Percentiles rank a stretch among this genome's conserved stretches.
Evolutionary conservation across 2,797 vertebrate species (phyloP).

Genomic region (Chiroxiphia lanceolata): DNA sequence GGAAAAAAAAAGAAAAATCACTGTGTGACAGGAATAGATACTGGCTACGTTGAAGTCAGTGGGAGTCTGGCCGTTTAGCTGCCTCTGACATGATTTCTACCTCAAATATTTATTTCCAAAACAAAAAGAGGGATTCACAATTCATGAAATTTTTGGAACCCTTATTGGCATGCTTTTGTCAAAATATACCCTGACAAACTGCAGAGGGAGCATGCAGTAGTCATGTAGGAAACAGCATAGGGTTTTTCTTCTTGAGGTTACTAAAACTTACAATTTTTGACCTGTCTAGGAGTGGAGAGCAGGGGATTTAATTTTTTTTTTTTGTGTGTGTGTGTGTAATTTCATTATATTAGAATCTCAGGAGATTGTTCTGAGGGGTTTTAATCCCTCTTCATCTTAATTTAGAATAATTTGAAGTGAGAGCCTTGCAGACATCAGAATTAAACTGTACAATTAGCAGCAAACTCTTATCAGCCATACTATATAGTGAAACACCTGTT

Average conservation of each 20-base stretch:
- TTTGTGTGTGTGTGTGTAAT: not conserved
- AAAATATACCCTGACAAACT: not conserved
- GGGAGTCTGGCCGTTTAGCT: not conserved
- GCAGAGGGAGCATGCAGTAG: not conserved
- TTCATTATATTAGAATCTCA: not conserved
- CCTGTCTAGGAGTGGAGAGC: not conserved
- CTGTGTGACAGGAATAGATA: not conserved
- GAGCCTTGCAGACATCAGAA: not conserved
- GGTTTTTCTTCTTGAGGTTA: not conserved
- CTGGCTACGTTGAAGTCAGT: not conserved
- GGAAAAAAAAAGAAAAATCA: not conserved
- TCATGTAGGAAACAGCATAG: not conserved
- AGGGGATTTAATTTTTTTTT: not conserved
- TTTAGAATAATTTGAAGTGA: not conserved
- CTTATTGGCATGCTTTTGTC: not conserved
- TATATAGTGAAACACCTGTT: not conserved
- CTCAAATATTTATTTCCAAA: conserved; percentile 27
- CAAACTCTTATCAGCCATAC: not conserved
- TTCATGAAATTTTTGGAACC: conserved; percentile 9
- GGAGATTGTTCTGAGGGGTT: not conserved
- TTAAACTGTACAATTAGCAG: not conserved
- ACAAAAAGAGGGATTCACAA: conserved; percentile 41
- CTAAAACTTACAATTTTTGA: not conserved
- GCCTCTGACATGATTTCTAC: not conserved
- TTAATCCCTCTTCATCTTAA: not conserved